Conservation (phyloP, 2,113 vertebrate genomes). For the Bungarus multicinctus region DNA sequence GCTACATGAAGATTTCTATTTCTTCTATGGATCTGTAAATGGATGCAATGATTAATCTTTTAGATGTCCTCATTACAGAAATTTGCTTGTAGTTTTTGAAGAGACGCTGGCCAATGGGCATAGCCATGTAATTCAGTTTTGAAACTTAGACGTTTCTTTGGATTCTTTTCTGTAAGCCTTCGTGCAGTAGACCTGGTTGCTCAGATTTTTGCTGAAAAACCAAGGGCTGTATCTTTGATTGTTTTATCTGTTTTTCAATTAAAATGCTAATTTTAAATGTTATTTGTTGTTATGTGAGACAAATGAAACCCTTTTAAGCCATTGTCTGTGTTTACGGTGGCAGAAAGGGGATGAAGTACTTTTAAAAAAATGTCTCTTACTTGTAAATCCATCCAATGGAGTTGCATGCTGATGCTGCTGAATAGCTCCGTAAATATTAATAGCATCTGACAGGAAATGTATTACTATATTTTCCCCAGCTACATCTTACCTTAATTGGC, state of each 20-base stretch:
- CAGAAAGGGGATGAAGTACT: background rate
- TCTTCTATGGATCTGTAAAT: background rate
- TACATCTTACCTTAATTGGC: background rate
- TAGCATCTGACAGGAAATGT: background rate
- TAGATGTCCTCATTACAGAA: background rate
- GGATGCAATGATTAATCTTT: background rate
- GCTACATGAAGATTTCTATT: background rate
- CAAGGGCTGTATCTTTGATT: background rate
- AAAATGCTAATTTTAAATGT: background rate
- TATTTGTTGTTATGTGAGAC: background rate
- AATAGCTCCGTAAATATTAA: background rate
- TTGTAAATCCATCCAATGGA: background rate
- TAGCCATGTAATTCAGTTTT: background rate
- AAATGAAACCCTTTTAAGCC: background rate
- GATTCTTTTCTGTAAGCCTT: background rate
- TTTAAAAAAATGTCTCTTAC: background rate
- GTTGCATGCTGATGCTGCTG: background rate
- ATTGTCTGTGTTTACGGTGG: background rate
- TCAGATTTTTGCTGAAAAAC: background rate
- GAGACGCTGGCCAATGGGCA: background rate
- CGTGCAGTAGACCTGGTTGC: background rate
- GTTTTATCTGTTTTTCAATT: background rate
- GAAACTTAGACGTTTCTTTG: background rate
- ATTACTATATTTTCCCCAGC: background rate
- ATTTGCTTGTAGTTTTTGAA: background rate